Percentiles rank a stretch among this genome's conserved stretches.
Evolutionary conservation across 2,888 invertebrate species (phyloP).

Genomic region (Philaethria dido): DNA sequence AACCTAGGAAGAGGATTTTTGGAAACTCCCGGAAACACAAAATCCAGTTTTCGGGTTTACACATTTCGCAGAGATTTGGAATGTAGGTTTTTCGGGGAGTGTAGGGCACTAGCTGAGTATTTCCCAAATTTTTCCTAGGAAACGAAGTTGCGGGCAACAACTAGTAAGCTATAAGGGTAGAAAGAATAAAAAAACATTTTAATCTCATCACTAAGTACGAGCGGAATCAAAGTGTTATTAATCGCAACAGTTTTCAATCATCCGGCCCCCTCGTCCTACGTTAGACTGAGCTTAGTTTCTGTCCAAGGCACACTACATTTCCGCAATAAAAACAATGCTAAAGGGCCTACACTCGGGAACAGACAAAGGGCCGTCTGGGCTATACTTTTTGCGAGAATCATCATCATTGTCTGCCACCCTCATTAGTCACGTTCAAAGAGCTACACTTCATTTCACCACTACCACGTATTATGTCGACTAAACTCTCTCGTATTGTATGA

Average conservation of each 20-base stretch:
- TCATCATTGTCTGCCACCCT: constrained; percentile 41
- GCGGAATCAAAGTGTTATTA: constrained; percentile 6
- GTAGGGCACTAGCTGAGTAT: too few relatives aligned
- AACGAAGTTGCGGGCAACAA: background rate
- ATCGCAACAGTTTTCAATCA: constrained; percentile 13
- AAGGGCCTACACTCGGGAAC: constrained; percentile 35
- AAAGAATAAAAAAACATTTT: background rate
- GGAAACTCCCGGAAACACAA: too few relatives aligned
- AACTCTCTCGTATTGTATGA: constrained; percentile 1
- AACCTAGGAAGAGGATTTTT: too few relatives aligned
- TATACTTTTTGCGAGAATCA: constrained; percentile 39
- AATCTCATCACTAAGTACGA: background rate
- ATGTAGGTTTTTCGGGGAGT: too few relatives aligned
- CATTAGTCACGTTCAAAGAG: constrained; percentile 42
- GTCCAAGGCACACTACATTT: constrained; percentile 34
- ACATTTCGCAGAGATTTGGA: too few relatives aligned
- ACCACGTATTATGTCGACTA: constrained; percentile 14
- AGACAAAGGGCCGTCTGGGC: constrained; percentile 39
- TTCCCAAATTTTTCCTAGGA: too few relatives aligned
- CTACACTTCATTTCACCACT: constrained; percentile 35
- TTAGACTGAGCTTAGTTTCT: constrained; percentile 11
- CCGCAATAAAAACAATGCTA: constrained; percentile 39
- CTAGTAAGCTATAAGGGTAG: background rate
- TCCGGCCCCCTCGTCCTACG: background rate
- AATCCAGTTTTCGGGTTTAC: too few relatives aligned